phyloP scores from a whole-genome alignment of 2,113 vertebrate genomes.

The Gavia stellata region DNA sequence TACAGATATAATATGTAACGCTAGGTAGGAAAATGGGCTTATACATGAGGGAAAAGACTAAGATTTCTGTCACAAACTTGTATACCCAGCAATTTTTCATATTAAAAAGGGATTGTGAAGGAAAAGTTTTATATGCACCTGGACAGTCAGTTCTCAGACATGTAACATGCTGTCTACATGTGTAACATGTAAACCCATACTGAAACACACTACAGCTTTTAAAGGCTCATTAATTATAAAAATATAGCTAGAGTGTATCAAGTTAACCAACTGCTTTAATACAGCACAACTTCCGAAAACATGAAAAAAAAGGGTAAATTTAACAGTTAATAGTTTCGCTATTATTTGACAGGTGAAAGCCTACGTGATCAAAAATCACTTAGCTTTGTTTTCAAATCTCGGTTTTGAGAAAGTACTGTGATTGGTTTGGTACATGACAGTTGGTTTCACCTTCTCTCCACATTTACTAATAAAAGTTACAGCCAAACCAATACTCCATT shows the following conservation, averaged over 20 bases:
- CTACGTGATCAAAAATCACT: background rate
- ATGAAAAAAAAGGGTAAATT: background rate
- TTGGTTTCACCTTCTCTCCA: background rate
- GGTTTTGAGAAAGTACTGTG: background rate
- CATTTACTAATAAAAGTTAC: background rate
- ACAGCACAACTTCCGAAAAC: background rate
- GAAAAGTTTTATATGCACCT: background rate
- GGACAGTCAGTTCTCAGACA: background rate
- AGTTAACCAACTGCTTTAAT: background rate
- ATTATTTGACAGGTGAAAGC: background rate
- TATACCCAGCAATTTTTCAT: background rate
- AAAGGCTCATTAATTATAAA: background rate
- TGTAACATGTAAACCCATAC: background rate
- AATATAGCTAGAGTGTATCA: background rate
- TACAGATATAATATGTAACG: background rate
- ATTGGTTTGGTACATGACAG: background rate
- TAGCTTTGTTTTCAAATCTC: background rate
- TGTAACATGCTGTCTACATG: rapidly evolving
- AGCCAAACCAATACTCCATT: background rate
- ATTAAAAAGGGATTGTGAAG: background rate
- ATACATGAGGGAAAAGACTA: background rate
- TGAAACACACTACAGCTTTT: background rate
- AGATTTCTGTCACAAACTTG: background rate
- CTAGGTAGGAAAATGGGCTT: background rate
- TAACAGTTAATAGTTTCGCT: background rate